Base-by-base conservation (phyloP, 2,113 vertebrate genomes). In the Lagopus leucura region DNA sequence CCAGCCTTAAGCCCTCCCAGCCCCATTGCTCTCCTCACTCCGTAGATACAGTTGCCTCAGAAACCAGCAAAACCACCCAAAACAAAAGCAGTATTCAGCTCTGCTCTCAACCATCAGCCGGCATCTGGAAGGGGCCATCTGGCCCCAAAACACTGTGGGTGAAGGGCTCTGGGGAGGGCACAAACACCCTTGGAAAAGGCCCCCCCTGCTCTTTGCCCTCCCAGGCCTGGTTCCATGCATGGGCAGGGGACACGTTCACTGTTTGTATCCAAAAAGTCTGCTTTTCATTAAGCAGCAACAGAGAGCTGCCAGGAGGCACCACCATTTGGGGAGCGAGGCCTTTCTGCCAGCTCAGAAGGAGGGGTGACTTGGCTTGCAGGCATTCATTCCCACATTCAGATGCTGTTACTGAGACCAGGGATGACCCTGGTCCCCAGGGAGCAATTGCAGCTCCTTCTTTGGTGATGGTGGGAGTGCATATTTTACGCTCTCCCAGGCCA, bases 401-500 rank as follows among this genome's bases (percentile, higher is more conserved):
- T 3, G 3, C 77, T 1, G 3, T 61, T 87, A 71, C 69, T n/a
- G 73, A 94, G 77, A 43, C 75, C 79, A 88, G 47, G 38, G 82
- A 88, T 97, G 88, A 91, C 82, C 65, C 89, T 42, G 72, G 57
- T 72, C 81, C 76, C 69, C 47, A 11, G 82, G 47, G 95, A 96
- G 61, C 64, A 89, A 94, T 91, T 91, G 88, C 82, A 93, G 85
- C 50, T 95, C 96, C 96, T 95, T 97, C 95, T 97, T 97, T 97
- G 96, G 96, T 0, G 1, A 88, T 91, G 75, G 76, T 91, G 95
- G 87, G 94, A 95, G 94, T 88, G 93, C 79, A 77, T 85, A 89
- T 97, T 96, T 96, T 96, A 91, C 76, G 0, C 47, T 81, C 89
- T 95, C 94, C 76, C 93, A 80, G 85, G 91, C 82, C 75, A 52